A percentile compares a stretch with the other conserved stretches of the same genome.
Conservation (phyloP, 2,797 vertebrate species). For the Rhinella marina region DNA sequence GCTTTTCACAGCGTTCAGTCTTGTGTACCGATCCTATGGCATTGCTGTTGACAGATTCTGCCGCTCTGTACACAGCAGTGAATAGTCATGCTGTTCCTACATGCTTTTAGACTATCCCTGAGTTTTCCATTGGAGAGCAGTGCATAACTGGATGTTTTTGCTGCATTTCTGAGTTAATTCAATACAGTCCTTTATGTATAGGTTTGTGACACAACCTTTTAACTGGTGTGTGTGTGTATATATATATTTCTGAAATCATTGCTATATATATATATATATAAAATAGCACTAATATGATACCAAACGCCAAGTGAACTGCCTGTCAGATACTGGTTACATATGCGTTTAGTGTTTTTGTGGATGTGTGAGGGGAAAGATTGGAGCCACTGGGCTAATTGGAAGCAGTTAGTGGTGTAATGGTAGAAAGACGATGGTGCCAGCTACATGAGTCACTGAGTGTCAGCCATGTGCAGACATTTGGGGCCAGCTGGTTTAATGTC, state of each 20-base stretch:
- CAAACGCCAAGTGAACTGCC: background rate
- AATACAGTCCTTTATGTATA: background rate
- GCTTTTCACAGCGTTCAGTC: slow-evolving; percentile 64
- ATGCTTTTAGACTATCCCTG: background rate
- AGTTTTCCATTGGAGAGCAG: background rate
- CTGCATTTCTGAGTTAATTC: background rate
- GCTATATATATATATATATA: no score
- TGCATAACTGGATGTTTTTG: background rate
- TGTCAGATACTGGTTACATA: background rate
- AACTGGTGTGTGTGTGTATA: no score
- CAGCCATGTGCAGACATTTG: slow-evolving; percentile 13
- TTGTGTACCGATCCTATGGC: slow-evolving; percentile 66
- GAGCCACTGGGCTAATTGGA: slow-evolving; percentile 49
- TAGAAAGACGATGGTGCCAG: slow-evolving; percentile 18
- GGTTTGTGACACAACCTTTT: background rate
- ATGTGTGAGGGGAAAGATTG: slow-evolving; percentile 27
- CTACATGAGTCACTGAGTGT: slow-evolving; percentile 36
- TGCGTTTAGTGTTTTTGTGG: background rate
- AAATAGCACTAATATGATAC: background rate
- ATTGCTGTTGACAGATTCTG: slow-evolving; percentile 1
- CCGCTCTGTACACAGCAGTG: background rate
- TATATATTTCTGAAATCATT: background rate
- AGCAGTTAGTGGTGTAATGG: slow-evolving; percentile 42
- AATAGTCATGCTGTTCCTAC: background rate
- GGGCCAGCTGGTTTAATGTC: slow-evolving; percentile 30